Evolutionary conservation across 2,113 vertebrate species (phyloP).

Genomic region (Pseudopipra pipra): DNA sequence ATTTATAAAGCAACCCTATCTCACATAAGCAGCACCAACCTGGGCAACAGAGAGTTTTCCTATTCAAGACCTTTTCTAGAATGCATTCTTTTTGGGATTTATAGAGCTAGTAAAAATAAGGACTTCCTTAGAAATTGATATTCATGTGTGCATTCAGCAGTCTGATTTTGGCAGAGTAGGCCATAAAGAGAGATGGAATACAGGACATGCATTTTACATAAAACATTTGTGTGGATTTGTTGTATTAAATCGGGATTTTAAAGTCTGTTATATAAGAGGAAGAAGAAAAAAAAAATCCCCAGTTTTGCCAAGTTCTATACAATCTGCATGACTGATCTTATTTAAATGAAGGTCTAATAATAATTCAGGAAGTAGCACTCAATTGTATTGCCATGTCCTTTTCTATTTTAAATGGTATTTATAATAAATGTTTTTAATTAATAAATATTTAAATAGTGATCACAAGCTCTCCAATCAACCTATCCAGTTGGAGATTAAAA

Average conservation of each 20-base stretch:
- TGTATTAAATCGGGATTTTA: neutral
- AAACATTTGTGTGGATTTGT: neutral
- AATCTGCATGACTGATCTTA: neutral
- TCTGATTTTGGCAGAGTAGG: neutral
- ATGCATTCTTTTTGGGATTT: neutral
- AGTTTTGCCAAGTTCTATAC: neutral
- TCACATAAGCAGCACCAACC: neutral
- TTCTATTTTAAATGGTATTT: neutral
- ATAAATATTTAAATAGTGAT: neutral
- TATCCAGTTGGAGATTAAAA: neutral
- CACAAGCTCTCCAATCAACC: neutral
- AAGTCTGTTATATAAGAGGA: neutral
- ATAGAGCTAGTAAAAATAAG: neutral
- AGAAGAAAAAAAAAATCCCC: neutral
- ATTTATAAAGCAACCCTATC: neutral
- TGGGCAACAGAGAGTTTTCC: neutral
- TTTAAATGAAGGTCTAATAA: conserved; percentile 24
- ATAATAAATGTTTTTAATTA: neutral
- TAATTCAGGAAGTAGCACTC: neutral
- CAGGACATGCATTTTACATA: neutral
- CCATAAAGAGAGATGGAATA: neutral
- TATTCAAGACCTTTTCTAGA: neutral
- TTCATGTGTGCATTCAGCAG: neutral
- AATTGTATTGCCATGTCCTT: neutral
- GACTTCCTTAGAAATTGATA: neutral